Percentiles rank a stretch among this genome's conserved stretches.
These are phyloP conservation scores for Heliconius sara DNA, from an alignment of 2,888 invertebrate species.

Conservation along the genomic window DNA sequence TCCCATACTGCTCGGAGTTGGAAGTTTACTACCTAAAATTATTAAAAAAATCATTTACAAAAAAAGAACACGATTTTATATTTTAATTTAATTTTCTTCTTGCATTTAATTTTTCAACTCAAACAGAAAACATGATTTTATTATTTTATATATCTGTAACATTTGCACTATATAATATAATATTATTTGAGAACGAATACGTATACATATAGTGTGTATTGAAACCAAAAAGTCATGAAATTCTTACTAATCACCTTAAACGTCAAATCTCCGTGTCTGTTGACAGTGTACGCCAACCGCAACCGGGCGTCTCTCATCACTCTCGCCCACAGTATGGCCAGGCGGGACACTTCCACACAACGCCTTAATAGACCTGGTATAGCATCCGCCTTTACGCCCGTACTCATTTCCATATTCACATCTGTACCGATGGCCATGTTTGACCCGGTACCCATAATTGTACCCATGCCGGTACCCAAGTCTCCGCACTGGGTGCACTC, in stretches of 20 bases:
- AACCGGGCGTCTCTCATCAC: constrained; percentile 64
- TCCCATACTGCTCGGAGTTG: constrained; percentile 72
- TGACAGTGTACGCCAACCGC: constrained; percentile 64
- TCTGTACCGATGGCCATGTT: neutral
- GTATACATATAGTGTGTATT: too few species aligned
- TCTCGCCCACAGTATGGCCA: constrained; percentile 62
- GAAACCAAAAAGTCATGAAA: too few species aligned
- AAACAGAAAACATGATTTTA: neutral
- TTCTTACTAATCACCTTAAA: constrained; percentile 59
- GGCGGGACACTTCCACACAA: constrained; percentile 56
- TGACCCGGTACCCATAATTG: neutral
- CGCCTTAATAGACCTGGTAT: constrained; percentile 56
- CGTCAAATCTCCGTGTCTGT: constrained; percentile 54
- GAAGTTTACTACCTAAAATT: constrained; percentile 70
- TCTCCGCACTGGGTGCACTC: constrained; percentile 46
- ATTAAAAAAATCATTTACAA: too few species aligned
- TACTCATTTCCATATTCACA: neutral
- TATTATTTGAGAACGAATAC: too few species aligned
- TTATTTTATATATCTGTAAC: neutral
- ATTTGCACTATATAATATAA: neutral
- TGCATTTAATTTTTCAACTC: too few species aligned
- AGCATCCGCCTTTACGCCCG: constrained; percentile 44
- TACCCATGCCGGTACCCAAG: constrained; percentile 50
- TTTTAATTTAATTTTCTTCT: too few species aligned
- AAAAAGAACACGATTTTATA: too few species aligned